These are phyloP conservation scores for Megalurothrips usitatus DNA, from an alignment of 2,888 invertebrate species.

Conservation along the genomic window DNA sequence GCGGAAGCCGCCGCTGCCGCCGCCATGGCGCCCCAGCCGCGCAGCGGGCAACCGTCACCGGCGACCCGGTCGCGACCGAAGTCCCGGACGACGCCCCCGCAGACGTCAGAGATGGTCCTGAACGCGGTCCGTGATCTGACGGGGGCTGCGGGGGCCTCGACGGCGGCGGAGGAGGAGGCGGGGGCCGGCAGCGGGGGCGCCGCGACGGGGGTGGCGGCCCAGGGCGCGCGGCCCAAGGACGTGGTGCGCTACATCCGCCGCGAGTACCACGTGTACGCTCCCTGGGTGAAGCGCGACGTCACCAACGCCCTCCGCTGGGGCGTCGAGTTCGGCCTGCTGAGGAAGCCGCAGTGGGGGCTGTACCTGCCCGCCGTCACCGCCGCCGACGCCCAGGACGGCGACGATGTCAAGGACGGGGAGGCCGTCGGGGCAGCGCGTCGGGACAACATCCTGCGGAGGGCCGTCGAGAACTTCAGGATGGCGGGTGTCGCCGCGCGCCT, in stretches of 20 bases:
- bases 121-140: not conserved
- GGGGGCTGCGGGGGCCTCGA: not conserved
- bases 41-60: not conserved
- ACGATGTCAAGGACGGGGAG: not conserved
- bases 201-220: not conserved
- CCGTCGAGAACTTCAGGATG: not conserved
- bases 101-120: constrained; percentile 12
- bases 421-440: not conserved
- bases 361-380: not conserved
- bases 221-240: not conserved
- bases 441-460: not conserved
- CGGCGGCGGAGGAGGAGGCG: not conserved
- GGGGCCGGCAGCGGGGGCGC: not conserved
- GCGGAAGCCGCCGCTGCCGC: not conserved
- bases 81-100: not conserved
- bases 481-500: not conserved
- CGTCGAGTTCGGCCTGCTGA: constrained; percentile 9
- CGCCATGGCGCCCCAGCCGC: not conserved
- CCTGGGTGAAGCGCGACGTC: constrained; percentile 8
- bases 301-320: not conserved
- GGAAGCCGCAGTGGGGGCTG: not conserved
- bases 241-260: constrained; percentile 17
- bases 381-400: not conserved
- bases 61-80: not conserved
- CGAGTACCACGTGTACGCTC: not conserved